Base-by-base conservation (phyloP, 2,888 invertebrate species). In the Saturnia japonica region DNA sequence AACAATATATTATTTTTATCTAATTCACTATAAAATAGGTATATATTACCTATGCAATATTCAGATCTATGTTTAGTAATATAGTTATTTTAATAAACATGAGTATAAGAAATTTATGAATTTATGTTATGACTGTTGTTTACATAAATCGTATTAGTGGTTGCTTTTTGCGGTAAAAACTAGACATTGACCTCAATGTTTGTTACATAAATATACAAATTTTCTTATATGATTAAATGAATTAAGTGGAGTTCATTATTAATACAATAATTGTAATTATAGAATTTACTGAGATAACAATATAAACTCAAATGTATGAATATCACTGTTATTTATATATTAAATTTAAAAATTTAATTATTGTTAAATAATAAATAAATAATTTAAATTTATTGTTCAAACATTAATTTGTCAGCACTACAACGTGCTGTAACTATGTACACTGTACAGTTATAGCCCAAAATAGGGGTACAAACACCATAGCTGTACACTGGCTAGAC, bases 91-190 rank as follows among this genome's bases (percentile, higher is more conserved):
- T 19, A 64, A 64, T 64, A 40, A 64, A 40, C 19, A 64, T 64
- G 34, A 40, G 64, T 64, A 40, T 64, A 40, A 40, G 19, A 60
- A 60, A 60, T 60, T 12, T 28, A 60, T 28, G 22, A 40, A 64
- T 64, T 64, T 40, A 64, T 19, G 64, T 64, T 40, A 64, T 19
- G 40, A n/a, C 34, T 64, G 40, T 64, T 64, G 64, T 64, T 64
- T 64, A 40, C 64, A 64, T 64, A 64, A 64, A 64, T 64, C 64
- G 64, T 64, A 40, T 22, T 64, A 64, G n/a, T 64, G 40, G 40
- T 40, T 64, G 40, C 40, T n/a, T 40, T 34, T 34, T 64, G 19
- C 11, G 40, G 64, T 19, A 64, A 25, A 11, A 40, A 40, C 64
- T 64, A 40, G 40, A n/a, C 12, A 40, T n/a, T 40, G 40, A 64